These are phyloP conservation scores for Hyposmocoma kahamanoa DNA, from an alignment of 1,140 invertebrate species.

Conservation along the genomic window DNA sequence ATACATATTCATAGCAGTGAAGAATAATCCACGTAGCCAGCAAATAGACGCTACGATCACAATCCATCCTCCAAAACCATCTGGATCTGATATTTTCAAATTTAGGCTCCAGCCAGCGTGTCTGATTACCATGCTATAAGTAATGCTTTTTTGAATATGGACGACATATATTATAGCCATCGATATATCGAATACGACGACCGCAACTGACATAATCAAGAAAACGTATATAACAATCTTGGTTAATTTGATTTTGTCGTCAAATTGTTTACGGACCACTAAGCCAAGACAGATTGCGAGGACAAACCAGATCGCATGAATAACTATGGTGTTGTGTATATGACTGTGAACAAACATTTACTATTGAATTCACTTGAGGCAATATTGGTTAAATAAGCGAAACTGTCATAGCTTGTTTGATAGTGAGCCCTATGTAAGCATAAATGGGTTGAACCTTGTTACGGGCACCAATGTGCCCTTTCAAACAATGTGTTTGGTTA, in stretches of 20 bases:
- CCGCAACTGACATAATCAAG: conserved; percentile 27
- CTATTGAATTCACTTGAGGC: background rate
- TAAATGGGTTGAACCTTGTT: too few relatives aligned
- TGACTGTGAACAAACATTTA: conserved; percentile 33
- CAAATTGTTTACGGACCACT: conserved; percentile 18
- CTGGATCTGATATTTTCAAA: conserved; percentile 29
- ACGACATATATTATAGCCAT: conserved; percentile 54
- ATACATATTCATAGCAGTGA: conserved; percentile 42
- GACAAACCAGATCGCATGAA: conserved; percentile 45
- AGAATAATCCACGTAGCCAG: conserved; percentile 43
- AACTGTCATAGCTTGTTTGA: background rate
- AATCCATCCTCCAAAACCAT: conserved; percentile 51
- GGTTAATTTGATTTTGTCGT: conserved; percentile 17
- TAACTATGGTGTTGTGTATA: conserved; percentile 30
- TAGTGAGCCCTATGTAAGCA: too few relatives aligned
- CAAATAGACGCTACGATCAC: conserved; percentile 33
- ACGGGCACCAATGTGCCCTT: too few relatives aligned
- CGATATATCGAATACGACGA: conserved; percentile 45
- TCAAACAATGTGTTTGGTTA: too few relatives aligned
- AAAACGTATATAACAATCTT: conserved; percentile 27
- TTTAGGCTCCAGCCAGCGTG: conserved; percentile 55
- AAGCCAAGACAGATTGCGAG: conserved; percentile 23
- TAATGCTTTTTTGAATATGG: conserved; percentile 53
- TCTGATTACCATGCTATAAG: conserved; percentile 48
- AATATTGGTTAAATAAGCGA: background rate